Evolutionary conservation across 2,113 vertebrate species (phyloP).

Genomic region (Pollimyrus isidori): DNA sequence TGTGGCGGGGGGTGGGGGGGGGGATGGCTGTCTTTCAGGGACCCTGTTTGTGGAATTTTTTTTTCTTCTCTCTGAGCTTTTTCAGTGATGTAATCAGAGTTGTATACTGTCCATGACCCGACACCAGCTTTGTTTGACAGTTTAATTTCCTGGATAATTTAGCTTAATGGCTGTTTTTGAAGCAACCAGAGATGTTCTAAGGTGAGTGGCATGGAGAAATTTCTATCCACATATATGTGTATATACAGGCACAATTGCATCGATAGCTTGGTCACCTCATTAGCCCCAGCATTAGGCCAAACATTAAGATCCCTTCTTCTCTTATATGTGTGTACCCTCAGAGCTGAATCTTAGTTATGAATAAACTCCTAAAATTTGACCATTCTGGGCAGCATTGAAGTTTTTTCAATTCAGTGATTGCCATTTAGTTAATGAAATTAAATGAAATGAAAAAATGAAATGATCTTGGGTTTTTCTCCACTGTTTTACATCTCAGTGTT

Average conservation of each 20-base stretch:
- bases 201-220: not conserved
- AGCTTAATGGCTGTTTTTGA: conserved; percentile 12
- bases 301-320: not conserved
- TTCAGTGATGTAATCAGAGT: not conserved
- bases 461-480: not conserved
- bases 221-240: not conserved
- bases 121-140: not conserved
- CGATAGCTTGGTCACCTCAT: not conserved
- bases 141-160: conserved; percentile 8
- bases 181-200: not conserved
- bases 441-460: not conserved
- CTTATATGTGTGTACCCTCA: not conserved
- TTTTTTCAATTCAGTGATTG: not conserved
- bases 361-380: not conserved
- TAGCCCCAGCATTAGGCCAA: not conserved
- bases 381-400: not conserved
- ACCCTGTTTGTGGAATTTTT: not conserved
- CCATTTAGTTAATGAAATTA: not conserved
- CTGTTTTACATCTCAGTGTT: not conserved
- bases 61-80: not conserved
- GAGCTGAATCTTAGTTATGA: not conserved
- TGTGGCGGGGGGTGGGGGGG: not conserved
- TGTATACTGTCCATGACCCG: not conserved
- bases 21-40: not conserved
- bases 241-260: not conserved